phyloP scores from a whole-genome alignment of 1,140 invertebrate species.

The Stegodyphus dumicola region DNA sequence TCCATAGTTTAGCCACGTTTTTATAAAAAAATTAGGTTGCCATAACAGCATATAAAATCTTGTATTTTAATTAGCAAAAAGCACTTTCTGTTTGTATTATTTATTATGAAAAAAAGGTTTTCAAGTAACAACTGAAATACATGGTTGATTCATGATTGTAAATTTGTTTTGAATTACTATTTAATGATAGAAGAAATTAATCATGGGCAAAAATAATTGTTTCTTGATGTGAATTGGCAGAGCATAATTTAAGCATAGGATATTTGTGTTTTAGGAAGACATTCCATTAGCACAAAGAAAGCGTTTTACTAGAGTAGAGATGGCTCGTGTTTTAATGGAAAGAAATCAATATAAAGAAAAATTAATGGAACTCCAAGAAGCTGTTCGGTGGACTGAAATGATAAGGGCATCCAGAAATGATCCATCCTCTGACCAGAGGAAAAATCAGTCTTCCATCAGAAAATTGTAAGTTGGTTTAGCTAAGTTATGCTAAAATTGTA shows the following conservation, averaged over 20 bases:
- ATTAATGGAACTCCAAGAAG: slow-evolving; percentile 98
- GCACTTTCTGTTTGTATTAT: too few relatives aligned
- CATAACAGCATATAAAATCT: too few relatives aligned
- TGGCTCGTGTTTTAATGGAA: slow-evolving; percentile 99
- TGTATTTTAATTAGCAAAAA: too few relatives aligned
- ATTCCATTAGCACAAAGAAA: slow-evolving; percentile 96
- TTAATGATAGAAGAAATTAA: too few relatives aligned
- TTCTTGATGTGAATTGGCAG: too few relatives aligned
- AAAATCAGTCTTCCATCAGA: slow-evolving; percentile 64
- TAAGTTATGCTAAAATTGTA: not conserved
- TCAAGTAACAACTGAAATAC: too few relatives aligned
- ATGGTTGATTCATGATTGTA: too few relatives aligned
- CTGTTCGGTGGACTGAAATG: slow-evolving; percentile 97
- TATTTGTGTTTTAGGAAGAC: slow-evolving; percentile 74
- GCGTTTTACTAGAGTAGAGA: slow-evolving; percentile 97
- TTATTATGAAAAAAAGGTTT: too few relatives aligned
- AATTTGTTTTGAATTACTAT: too few relatives aligned
- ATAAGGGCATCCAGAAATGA: slow-evolving; percentile 79
- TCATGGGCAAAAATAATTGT: too few relatives aligned
- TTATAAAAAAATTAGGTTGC: too few relatives aligned
- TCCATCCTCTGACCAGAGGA: slow-evolving; percentile 70
- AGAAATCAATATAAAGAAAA: slow-evolving; percentile 96
- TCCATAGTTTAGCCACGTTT: too few relatives aligned
- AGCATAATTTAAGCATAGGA: not conserved
- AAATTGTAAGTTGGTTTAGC: slow-evolving; percentile 65